phyloP scores from a whole-genome alignment of 2,888 invertebrate genomes.

The Spodoptera littoralis region DNA sequence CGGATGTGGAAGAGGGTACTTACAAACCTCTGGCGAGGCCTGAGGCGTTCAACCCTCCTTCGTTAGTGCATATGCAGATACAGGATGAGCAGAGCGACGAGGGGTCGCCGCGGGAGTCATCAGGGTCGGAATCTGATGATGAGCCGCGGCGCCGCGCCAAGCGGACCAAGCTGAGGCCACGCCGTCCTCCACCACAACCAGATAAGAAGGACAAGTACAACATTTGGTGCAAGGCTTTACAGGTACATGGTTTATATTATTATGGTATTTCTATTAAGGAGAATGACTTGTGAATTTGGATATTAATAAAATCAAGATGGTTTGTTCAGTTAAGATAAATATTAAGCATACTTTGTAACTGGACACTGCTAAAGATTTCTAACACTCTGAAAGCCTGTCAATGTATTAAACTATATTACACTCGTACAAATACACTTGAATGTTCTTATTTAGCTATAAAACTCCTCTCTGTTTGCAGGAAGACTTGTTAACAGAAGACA shows the following conservation, averaged over 20 bases:
- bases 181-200: slow-evolving; percentile 68
- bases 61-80: slow-evolving; percentile 85
- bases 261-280: too few species aligned
- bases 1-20: slow-evolving; percentile 86
- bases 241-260: slow-evolving; percentile 69
- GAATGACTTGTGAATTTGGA: neutral
- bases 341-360: too few species aligned
- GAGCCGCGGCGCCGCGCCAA: slow-evolving; percentile 86
- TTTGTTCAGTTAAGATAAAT: too few species aligned
- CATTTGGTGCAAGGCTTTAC: slow-evolving; percentile 91
- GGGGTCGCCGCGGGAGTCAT: slow-evolving; percentile 83
- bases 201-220: slow-evolving; percentile 92
- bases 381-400: too few species aligned
- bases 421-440: too few species aligned
- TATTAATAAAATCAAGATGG: too few species aligned
- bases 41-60: slow-evolving; percentile 85
- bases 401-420: too few species aligned
- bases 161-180: slow-evolving; percentile 84
- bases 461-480: slow-evolving; percentile 88
- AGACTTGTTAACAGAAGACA: slow-evolving; percentile 93
- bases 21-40: slow-evolving; percentile 90
- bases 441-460: neutral
- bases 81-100: slow-evolving; percentile 90
- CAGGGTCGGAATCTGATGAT: slow-evolving; percentile 90
- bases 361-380: too few species aligned